Percentiles rank a stretch among this genome's conserved stretches.
Evolutionary conservation across 2,888 invertebrate genomes (phyloP).

Genomic region (Drepana falcataria): DNA sequence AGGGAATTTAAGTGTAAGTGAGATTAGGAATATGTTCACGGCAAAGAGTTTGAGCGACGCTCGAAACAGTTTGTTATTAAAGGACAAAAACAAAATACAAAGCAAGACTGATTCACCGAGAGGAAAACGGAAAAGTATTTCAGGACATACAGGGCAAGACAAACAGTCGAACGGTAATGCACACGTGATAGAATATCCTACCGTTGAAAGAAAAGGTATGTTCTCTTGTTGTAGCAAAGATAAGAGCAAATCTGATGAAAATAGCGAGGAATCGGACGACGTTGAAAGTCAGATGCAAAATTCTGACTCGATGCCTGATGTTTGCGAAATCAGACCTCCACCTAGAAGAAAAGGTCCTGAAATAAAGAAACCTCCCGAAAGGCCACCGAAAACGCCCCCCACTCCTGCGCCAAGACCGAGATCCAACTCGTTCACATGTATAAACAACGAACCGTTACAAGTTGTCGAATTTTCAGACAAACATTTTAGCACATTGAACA

Average conservation of each 20-base stretch:
- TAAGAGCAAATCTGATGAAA: constrained; percentile 74
- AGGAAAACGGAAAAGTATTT: constrained; percentile 63
- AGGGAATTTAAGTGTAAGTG: constrained; percentile 78
- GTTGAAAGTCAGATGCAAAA: constrained; percentile 53
- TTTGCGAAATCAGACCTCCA: constrained; percentile 80
- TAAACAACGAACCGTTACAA: constrained; percentile 57
- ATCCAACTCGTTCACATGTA: constrained; percentile 76
- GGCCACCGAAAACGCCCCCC: constrained; percentile 81
- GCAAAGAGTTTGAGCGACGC: constrained; percentile 73
- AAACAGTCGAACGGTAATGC: constrained; percentile 65
- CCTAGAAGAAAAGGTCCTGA: constrained; percentile 80
- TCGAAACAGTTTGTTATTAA: constrained; percentile 69
- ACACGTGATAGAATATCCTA: constrained; percentile 84
- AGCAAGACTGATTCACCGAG: constrained; percentile 66
- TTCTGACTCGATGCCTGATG: constrained; percentile 66
- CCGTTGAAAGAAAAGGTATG: constrained; percentile 84
- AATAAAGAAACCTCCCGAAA: constrained; percentile 79
- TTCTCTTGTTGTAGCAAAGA: constrained; percentile 85
- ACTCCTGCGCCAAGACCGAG: constrained; percentile 74
- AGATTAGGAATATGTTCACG: constrained; percentile 73
- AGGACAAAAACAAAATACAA: constrained; percentile 63
- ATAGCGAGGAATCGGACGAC: constrained; percentile 61
- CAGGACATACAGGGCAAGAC: constrained; percentile 34
- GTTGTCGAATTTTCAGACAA: constrained; percentile 63
- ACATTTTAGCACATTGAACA: constrained; percentile 68